phyloP scores from a whole-genome alignment of 2,888 invertebrate species.

The Yponomeuta cagnagella region DNA sequence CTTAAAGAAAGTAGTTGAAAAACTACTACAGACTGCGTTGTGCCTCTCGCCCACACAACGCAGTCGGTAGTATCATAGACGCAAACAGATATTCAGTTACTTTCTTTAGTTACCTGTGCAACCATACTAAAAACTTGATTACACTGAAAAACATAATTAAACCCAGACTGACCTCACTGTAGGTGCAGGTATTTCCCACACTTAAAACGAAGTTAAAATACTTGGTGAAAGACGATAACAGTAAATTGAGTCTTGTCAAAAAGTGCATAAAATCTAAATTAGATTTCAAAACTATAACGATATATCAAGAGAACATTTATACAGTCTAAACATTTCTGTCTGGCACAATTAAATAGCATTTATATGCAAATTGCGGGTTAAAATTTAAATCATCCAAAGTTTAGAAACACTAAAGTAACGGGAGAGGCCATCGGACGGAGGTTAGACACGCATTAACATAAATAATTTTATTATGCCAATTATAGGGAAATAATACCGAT shows the following conservation, averaged over 20 bases:
- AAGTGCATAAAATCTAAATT: constrained; percentile 6
- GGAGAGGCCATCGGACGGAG: constrained; percentile 13
- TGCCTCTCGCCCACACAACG: too few species aligned
- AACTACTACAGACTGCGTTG: too few species aligned
- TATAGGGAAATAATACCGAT: constrained; percentile 20
- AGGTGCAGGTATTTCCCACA: background rate
- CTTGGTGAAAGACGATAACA: background rate
- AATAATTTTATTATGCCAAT: constrained; percentile 23
- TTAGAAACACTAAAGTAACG: constrained; percentile 13
- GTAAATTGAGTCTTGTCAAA: background rate
- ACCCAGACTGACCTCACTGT: too few species aligned
- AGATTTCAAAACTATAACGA: constrained; percentile 8
- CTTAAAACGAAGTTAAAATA: background rate
- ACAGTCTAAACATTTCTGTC: constrained; percentile 2
- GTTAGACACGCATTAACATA: constrained; percentile 16
- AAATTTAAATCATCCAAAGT: constrained; percentile 7
- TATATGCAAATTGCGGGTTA: constrained; percentile 7
- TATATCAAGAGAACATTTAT: constrained; percentile 5
- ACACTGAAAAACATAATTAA: too few species aligned
- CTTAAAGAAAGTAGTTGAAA: too few species aligned
- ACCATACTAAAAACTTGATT: too few species aligned
- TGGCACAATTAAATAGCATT: constrained; percentile 11
- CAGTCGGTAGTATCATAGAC: too few species aligned
- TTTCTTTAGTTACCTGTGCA: too few species aligned
- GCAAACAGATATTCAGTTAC: too few species aligned